Base-by-base conservation (phyloP, 2,113 vertebrate genomes). In the Lepus timidus region DNA sequence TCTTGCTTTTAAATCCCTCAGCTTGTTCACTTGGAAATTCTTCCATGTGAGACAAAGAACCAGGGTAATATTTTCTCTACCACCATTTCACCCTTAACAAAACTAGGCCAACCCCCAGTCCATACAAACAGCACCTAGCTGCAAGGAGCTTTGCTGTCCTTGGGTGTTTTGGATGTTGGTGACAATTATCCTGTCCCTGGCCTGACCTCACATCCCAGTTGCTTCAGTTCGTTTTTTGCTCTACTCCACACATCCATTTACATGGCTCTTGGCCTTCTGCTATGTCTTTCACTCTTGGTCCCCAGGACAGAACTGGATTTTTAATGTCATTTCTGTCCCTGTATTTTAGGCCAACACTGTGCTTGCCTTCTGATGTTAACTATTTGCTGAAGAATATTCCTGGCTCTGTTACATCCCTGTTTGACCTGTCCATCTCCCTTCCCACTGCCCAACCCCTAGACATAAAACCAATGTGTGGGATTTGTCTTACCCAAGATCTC, bases 301-400 rank as follows among this genome's bases (percentile, higher is more conserved):
- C 55, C 39, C 39, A 81, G 61, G 16, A 70, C 4, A 25, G 31
- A 89, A 31, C 27, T 68, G 58, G 25, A 71, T 55, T 91, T 79
- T 83, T 49, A 88, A 20, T 61, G 11, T n/a, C 95, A 44, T 36
- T 33, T 95, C 71, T 93, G 64, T 87, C 9, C 1, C 11, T 86
- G 6, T 95, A 90, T 94, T 19, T 33, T 80, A 85, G 79, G 36
- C 55, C 20, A 39, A 23, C 11, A 27, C n/a, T 71, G 23, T 73
- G 52, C 23, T n/a, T 83, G 49, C 22, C 9, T 82, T 90, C 39
- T 82, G 85, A 36, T 65, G 61, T 5, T 68, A 23, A 36, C 11
- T 4, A 3, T 55, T 25, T 36, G 27, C 51, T 51, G 19, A 93
- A 85, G 71, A 81, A 71, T 93, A 70, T 82, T 73, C 31, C 16